Conservation (phyloP, 2,888 invertebrate genomes). For the Ennomos quercinarius region DNA sequence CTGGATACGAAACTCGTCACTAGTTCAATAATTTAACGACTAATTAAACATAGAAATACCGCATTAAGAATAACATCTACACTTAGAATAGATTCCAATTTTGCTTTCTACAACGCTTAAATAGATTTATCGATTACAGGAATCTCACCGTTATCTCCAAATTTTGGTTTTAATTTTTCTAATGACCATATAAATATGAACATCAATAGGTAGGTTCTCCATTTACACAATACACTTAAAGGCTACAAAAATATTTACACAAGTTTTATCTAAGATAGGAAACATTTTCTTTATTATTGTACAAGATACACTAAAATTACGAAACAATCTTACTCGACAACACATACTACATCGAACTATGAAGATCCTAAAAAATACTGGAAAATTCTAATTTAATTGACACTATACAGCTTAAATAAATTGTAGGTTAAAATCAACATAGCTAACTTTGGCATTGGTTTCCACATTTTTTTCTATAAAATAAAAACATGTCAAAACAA, state of each 20-base stretch:
- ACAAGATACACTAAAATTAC: conserved; percentile 75
- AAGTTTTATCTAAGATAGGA: conserved; percentile 81
- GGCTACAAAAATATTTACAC: conserved; percentile 75
- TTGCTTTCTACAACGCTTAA: conserved; percentile 78
- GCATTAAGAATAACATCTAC: conserved; percentile 75
- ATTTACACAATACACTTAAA: conserved; percentile 71
- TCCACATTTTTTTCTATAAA: conserved; percentile 73
- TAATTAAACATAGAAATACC: conserved; percentile 76
- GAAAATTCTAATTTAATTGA: conserved; percentile 80
- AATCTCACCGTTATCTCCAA: conserved; percentile 80
- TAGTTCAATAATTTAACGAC: conserved; percentile 68
- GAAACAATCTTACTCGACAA: conserved; percentile 74
- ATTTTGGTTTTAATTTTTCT: conserved; percentile 56
- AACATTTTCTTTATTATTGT: conserved; percentile 80
- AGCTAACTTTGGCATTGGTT: conserved; percentile 86
- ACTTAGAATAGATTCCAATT: conserved; percentile 73
- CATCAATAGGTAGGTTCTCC: conserved; percentile 82
- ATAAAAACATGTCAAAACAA: conserved; percentile 81
- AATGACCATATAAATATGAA: conserved; percentile 75
- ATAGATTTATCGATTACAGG: conserved; percentile 79
- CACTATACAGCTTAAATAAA: conserved; percentile 84
- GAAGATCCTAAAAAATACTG: conserved; percentile 82
- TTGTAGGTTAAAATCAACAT: conserved; percentile 79
- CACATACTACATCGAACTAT: conserved; percentile 77
- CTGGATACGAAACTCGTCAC: conserved; percentile 44